Conservation (phyloP, 1,140 invertebrate species). For the Argopecten irradians region DNA sequence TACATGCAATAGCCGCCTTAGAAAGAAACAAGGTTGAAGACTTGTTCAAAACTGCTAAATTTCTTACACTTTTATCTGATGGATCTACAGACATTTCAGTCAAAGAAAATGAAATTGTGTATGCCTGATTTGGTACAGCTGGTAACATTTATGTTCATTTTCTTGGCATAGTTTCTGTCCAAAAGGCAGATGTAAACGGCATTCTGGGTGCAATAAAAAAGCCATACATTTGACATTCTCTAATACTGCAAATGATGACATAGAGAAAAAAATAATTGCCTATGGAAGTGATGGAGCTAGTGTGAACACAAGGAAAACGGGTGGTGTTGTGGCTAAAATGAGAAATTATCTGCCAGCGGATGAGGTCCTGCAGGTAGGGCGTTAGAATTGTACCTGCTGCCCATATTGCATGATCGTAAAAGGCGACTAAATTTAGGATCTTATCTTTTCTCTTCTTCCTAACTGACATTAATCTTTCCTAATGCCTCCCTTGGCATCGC, state of each 20-base stretch:
- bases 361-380: no score
- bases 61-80: conserved; percentile 32
- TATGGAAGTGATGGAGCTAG: conserved; percentile 33
- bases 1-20: background rate
- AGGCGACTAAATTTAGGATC: no score
- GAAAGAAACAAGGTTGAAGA: background rate
- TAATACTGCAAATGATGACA: conserved; percentile 6
- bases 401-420: no score
- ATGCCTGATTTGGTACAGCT: background rate
- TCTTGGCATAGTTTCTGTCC: conserved; percentile 26
- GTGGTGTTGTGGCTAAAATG: conserved; percentile 16
- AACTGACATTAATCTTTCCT: no score
- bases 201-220: conserved; percentile 27
- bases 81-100: conserved; percentile 30
- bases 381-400: no score
- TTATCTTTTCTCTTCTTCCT: no score
- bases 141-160: background rate
- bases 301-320: background rate
- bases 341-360: no score
- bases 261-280: conserved; percentile 5
- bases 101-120: conserved; percentile 29
- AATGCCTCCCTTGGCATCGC: no score
- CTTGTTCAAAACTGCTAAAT: background rate
- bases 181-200: background rate
- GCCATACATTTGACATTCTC: conserved; percentile 26